Conservation (phyloP, 2,797 vertebrate genomes). For the Neosalanx taihuensis region DNA sequence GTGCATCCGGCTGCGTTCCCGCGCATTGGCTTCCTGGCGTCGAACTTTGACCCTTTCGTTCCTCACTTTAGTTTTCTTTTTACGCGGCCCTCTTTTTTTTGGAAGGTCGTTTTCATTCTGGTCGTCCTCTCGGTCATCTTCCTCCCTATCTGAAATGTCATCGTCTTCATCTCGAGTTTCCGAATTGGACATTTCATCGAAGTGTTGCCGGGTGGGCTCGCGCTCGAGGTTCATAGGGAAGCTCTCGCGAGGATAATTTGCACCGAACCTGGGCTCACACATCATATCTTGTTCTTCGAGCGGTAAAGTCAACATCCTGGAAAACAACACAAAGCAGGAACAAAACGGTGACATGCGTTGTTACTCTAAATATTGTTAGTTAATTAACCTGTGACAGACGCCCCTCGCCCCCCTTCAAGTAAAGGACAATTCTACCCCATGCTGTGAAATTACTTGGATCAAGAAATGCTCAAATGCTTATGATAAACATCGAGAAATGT, state of each 20-base stretch:
- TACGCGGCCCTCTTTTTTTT: constrained; percentile 87
- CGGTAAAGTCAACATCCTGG: constrained; percentile 91
- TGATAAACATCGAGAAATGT: not conserved
- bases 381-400: constrained; percentile 48
- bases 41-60: constrained; percentile 88
- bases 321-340: constrained; percentile 27
- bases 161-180: constrained; percentile 73
- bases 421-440: constrained; percentile 14
- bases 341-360: constrained; percentile 60
- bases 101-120: constrained; percentile 85
- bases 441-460: constrained; percentile 31
- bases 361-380: constrained; percentile 43
- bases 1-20: constrained; percentile 95
- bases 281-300: constrained; percentile 93
- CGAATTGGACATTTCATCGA: constrained; percentile 56
- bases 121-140: constrained; percentile 78
- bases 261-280: constrained; percentile 91
- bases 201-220: constrained; percentile 56
- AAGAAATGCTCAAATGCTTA: constrained; percentile 47
- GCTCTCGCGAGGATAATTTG: constrained; percentile 86
- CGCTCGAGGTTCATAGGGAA: constrained; percentile 75
- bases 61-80: constrained; percentile 88
- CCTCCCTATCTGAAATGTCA: constrained; percentile 81
- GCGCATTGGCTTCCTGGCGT: constrained; percentile 91
- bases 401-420: constrained; percentile 33